These are phyloP conservation scores for Drosophila nigricruria DNA, from an alignment of 2,888 invertebrate species.

Conservation along the genomic window DNA sequence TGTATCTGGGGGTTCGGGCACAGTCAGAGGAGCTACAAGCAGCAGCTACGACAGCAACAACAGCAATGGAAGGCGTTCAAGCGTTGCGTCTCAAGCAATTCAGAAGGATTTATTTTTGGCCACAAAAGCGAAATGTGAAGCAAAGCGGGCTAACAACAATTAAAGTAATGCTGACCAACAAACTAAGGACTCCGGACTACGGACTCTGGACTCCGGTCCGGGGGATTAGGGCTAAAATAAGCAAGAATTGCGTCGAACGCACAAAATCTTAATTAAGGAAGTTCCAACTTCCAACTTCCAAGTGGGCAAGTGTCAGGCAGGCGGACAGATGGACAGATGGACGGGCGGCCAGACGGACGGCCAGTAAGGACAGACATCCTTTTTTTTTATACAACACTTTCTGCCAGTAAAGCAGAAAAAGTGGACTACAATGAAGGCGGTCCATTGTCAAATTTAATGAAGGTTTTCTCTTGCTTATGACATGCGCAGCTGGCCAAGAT, in stretches of 20 bases:
- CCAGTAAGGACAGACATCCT: conserved; percentile 37
- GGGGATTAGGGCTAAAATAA: conserved; percentile 53
- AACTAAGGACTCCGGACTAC: conserved; percentile 33
- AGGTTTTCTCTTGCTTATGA: conserved; percentile 72
- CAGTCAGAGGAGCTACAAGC: conserved; percentile 14
- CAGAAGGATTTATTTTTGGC: conserved; percentile 77
- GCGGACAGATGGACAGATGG: conserved; percentile 5
- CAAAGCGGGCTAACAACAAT: conserved; percentile 76
- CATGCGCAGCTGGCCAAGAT: conserved; percentile 71
- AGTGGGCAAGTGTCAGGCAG: conserved; percentile 67
- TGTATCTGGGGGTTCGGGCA: conserved; percentile 8
- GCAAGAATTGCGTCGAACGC: conserved; percentile 62
- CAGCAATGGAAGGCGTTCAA: conserved; percentile 63
- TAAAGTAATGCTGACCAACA: conserved; percentile 80
- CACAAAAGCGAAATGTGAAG: conserved; percentile 71
- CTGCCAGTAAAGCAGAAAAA: conserved; percentile 67
- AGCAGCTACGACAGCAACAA: conserved; percentile 24
- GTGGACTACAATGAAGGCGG: conserved; percentile 56
- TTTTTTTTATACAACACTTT: conserved; percentile 47
- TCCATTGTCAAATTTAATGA: conserved; percentile 82
- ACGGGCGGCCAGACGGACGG: not conserved
- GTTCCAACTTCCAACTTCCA: conserved; percentile 60
- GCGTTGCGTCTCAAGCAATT: conserved; percentile 76
- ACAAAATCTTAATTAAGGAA: conserved; percentile 82
- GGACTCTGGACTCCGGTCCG: conserved; percentile 6